These are phyloP conservation scores for Crossocerus cetratus DNA, from an alignment of 2,888 invertebrate species.

Conservation along the genomic window DNA sequence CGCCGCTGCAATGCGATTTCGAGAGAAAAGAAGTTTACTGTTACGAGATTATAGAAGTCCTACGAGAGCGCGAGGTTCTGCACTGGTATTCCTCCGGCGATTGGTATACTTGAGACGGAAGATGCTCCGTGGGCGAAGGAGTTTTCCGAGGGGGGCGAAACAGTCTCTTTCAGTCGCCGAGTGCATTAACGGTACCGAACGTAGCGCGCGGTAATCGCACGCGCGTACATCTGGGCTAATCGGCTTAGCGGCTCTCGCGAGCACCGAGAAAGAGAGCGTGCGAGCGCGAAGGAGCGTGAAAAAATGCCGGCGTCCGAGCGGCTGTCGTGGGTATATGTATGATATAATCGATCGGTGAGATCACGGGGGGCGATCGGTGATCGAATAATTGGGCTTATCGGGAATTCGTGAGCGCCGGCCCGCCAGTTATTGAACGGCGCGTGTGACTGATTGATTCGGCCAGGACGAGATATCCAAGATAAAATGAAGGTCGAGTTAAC, in stretches of 20 bases:
- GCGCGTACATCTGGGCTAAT: slow-evolving; percentile 56
- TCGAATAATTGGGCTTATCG: no score
- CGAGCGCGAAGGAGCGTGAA: slow-evolving; percentile 9
- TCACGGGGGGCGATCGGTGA: no score
- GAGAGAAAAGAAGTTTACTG: not conserved
- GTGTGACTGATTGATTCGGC: not conserved
- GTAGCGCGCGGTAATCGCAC: slow-evolving; percentile 27
- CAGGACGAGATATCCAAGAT: not conserved
- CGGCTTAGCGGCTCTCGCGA: slow-evolving; percentile 49
- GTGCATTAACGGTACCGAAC: slow-evolving; percentile 40
- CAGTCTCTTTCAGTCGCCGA: slow-evolving; percentile 7
- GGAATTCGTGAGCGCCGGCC: no score
- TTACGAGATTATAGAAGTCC: slow-evolving; percentile 2
- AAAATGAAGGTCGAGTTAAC: not conserved
- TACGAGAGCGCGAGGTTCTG: not conserved
- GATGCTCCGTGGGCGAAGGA: no score
- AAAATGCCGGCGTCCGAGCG: no score
- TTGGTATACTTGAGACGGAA: no score
- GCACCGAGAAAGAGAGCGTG: slow-evolving; percentile 10
- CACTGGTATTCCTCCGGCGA: no score
- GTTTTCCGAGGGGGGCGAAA: not conserved
- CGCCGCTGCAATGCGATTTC: not conserved
- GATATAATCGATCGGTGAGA: no score
- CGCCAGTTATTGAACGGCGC: not conserved
- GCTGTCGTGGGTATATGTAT: no score